Conservation (phyloP, 2,113 vertebrate genomes). For the Urocolius indicus region DNA sequence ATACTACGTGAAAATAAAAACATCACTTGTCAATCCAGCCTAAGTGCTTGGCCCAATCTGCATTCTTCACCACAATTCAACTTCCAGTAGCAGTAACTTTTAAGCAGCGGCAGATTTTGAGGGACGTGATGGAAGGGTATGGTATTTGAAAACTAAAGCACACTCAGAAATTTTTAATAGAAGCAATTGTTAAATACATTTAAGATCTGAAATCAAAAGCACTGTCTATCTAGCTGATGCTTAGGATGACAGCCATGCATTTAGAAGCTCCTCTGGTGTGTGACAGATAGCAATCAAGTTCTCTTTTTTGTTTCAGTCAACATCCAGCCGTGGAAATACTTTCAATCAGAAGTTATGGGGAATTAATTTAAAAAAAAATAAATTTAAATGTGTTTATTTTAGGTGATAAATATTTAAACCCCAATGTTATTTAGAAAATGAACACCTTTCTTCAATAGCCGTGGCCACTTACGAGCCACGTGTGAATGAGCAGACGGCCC, state of each 20-base stretch:
- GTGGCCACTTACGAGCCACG: accelerated
- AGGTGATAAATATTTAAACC: neutral
- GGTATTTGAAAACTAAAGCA: neutral
- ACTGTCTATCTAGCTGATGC: neutral
- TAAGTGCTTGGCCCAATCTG: neutral
- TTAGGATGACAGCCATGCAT: neutral
- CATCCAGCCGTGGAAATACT: neutral
- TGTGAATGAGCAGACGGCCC: neutral
- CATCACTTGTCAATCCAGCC: neutral
- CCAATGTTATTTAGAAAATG: neutral
- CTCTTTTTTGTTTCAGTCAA: neutral
- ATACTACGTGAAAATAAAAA: neutral
- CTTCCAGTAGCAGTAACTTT: neutral
- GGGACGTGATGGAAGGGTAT: neutral
- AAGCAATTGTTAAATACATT: neutral
- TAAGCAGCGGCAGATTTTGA: neutral
- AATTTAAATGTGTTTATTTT: neutral
- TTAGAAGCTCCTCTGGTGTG: neutral
- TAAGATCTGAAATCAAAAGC: neutral
- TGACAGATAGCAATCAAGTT: neutral
- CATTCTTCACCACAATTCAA: neutral
- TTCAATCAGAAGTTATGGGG: neutral
- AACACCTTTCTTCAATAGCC: neutral
- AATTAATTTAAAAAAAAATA: neutral
- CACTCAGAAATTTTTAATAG: neutral